These are phyloP conservation scores for Callosobruchus maculatus DNA, from an alignment of 2,888 invertebrate genomes.

Conservation along the genomic window DNA sequence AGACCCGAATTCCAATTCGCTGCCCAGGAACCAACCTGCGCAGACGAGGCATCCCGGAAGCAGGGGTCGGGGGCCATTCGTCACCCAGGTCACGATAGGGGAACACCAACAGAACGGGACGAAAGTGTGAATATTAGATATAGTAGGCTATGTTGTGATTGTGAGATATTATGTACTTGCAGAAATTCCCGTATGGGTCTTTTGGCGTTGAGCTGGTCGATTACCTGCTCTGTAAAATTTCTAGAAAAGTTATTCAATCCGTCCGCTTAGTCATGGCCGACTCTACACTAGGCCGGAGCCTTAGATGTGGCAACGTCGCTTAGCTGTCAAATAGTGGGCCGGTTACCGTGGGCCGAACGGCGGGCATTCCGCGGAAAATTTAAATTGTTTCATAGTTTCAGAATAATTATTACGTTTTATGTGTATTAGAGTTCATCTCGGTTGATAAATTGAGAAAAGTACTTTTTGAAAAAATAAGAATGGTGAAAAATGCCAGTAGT, in stretches of 20 bases:
- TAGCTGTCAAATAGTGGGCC: no score
- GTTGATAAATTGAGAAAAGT: no score
- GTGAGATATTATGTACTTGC: neutral
- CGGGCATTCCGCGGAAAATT: no score
- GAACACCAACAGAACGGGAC: conserved; percentile 50
- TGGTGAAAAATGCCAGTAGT: no score
- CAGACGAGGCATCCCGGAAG: conserved; percentile 21
- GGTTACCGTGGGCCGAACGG: no score
- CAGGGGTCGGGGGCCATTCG: conserved; percentile 54
- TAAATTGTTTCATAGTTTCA: no score
- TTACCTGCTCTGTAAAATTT: neutral
- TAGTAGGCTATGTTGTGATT: neutral
- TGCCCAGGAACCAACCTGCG: conserved; percentile 34
- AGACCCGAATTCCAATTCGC: conserved; percentile 41
- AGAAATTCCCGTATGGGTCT: neutral
- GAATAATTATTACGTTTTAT: no score
- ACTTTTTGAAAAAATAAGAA: no score
- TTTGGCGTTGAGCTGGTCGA: neutral
- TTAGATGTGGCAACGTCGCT: no score
- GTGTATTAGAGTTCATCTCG: no score
- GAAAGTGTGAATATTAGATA: conserved; percentile 36
- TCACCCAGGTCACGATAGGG: conserved; percentile 61
- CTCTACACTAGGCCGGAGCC: no score
- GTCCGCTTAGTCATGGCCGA: no score
- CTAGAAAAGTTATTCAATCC: neutral